Evolutionary conservation across 2,797 vertebrate species (phyloP).

Genomic region (Vultur gryphus): DNA sequence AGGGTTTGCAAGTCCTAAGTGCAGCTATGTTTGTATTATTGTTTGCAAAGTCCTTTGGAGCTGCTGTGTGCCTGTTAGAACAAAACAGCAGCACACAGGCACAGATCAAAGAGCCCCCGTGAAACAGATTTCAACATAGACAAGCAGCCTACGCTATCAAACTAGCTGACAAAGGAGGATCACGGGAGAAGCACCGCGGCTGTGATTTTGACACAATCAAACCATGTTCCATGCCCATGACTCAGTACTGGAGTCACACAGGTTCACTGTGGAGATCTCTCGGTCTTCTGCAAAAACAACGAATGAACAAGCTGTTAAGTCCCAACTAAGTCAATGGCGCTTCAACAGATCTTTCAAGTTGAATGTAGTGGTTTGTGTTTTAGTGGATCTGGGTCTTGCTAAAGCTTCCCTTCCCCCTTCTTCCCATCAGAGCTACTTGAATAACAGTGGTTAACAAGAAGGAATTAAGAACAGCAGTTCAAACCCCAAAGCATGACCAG

Average conservation of each 20-base stretch:
- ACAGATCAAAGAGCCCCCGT: not conserved
- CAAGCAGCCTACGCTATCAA: not conserved
- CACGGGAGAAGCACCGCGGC: fast-evolving
- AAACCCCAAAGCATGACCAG: not conserved
- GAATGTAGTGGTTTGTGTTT: not conserved
- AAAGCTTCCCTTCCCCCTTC: not conserved
- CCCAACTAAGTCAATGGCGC: slow-evolving; percentile 10
- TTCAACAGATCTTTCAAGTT: not conserved
- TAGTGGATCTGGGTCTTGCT: not conserved
- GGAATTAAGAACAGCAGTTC: not conserved
- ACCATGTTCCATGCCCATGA: not conserved
- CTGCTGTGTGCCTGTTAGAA: not conserved
- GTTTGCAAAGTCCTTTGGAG: not conserved
- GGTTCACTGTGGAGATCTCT: not conserved
- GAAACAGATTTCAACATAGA: not conserved
- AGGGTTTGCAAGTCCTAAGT: slow-evolving; percentile 48
- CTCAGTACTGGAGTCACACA: not conserved
- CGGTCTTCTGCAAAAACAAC: not conserved
- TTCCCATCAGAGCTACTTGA: not conserved
- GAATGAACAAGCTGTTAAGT: not conserved
- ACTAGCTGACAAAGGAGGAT: not conserved
- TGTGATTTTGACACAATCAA: not conserved
- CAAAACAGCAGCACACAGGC: not conserved
- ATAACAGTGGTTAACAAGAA: not conserved
- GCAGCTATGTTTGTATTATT: not conserved